These are phyloP conservation scores for Zelleria hepariella DNA, from an alignment of 2,888 invertebrate genomes.

Conservation along the genomic window DNA sequence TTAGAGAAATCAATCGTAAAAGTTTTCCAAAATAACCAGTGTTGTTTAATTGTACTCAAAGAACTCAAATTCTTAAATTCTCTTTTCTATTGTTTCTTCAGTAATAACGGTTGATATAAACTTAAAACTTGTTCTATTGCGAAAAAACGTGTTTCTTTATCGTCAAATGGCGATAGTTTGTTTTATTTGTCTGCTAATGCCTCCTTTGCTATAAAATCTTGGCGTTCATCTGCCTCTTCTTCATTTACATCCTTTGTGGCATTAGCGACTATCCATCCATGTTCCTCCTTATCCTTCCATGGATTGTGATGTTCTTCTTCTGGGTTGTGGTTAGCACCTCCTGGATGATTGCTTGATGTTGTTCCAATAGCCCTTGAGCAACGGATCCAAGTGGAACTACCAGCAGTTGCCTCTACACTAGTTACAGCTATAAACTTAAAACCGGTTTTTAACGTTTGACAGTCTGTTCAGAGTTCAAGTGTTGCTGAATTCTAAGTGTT, in stretches of 20 bases:
- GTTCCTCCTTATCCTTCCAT: slow-evolving; percentile 36
- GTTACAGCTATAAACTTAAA: slow-evolving; percentile 54
- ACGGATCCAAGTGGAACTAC: slow-evolving; percentile 62
- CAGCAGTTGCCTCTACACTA: slow-evolving; percentile 68
- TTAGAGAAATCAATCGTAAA: slow-evolving; percentile 63
- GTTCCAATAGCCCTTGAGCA: slow-evolving; percentile 46
- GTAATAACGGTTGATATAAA: slow-evolving; percentile 74
- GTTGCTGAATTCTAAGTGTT: slow-evolving; percentile 66
- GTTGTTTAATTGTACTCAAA: slow-evolving; percentile 71
- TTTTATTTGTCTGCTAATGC: slow-evolving; percentile 57
- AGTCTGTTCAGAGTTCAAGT: slow-evolving; percentile 60
- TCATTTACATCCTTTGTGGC: slow-evolving; percentile 58
- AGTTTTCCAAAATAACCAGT: slow-evolving; percentile 70
- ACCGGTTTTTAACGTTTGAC: slow-evolving; percentile 36
- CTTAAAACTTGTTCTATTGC: slow-evolving; percentile 74
- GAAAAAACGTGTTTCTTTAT: slow-evolving; percentile 73
- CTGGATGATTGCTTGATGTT: slow-evolving; percentile 61
- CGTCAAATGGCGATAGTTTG: slow-evolving; percentile 68
- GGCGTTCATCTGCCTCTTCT: slow-evolving; percentile 52
- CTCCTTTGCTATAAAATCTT: slow-evolving; percentile 64
- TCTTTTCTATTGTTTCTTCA: slow-evolving; percentile 70
- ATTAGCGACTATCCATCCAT: slow-evolving; percentile 47
- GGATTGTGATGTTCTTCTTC: slow-evolving; percentile 15
- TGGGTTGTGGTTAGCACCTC: slow-evolving; percentile 45
- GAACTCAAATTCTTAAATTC: slow-evolving; percentile 64